Percentiles rank a stretch among this genome's conserved stretches.
Evolutionary conservation across 1,140 invertebrate species (phyloP).

Genomic region (Caenorhabditis inopinata): DNA sequence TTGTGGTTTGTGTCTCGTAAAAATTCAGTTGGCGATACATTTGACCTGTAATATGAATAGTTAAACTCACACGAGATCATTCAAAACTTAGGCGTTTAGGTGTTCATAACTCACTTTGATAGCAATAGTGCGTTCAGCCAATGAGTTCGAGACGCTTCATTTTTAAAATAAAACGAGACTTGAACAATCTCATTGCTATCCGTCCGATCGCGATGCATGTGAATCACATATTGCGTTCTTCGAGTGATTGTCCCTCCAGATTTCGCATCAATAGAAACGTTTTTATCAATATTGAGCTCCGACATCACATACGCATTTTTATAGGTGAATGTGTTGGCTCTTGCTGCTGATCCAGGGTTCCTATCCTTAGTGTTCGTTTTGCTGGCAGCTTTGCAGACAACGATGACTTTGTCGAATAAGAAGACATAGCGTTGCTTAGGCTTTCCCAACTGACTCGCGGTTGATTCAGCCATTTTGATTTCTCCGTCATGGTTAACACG

Average conservation of each 20-base stretch:
- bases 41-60: constrained; percentile 37
- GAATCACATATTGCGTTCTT: background rate
- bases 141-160: background rate
- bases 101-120: constrained; percentile 19
- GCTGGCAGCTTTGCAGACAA: constrained; percentile 39
- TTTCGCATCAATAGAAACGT: constrained; percentile 1
- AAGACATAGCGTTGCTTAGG: constrained; percentile 51
- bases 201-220: background rate
- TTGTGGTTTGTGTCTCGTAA: constrained; percentile 35
- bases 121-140: background rate
- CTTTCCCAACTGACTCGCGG: constrained; percentile 17
- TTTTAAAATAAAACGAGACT: background rate
- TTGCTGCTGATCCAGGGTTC: background rate
- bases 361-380: background rate
- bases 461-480: constrained; percentile 74
- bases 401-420: constrained; percentile 52
- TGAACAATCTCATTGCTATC: background rate
- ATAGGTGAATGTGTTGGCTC: constrained; percentile 47
- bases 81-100: too few relatives aligned
- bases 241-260: background rate
- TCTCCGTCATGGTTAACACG: constrained; percentile 87
- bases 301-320: constrained; percentile 44
- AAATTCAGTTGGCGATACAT: constrained; percentile 35
- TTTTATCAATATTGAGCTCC: constrained; percentile 34
- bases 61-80: too few relatives aligned